These are phyloP conservation scores for Parapristionchus giblindavisi DNA, from an alignment of 2,888 invertebrate species.

Conservation along the genomic window DNA sequence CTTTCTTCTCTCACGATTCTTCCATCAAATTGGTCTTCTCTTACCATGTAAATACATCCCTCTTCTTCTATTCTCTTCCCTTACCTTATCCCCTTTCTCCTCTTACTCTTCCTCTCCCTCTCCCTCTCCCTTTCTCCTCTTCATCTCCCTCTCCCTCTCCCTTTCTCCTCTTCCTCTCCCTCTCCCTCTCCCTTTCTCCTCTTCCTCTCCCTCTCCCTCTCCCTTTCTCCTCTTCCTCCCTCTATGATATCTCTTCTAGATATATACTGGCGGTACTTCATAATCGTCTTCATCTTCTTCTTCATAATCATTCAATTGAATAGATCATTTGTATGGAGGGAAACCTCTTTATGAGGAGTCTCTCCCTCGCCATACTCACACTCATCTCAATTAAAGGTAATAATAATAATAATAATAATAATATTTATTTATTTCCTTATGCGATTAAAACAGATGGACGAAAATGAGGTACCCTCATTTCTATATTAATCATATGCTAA, in stretches of 20 bases:
- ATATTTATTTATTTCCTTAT: no score
- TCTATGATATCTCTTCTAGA: slow-evolving; percentile 4
- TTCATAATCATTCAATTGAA: slow-evolving; percentile 9
- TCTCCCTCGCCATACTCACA: no score
- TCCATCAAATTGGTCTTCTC: slow-evolving; percentile 8
- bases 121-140: no score
- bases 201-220: slow-evolving; percentile 30
- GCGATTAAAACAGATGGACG: no score
- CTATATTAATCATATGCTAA: no score
- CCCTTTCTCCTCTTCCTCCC: not conserved
- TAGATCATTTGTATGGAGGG: no score
- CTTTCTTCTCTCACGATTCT: not conserved
- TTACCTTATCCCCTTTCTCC: slow-evolving; percentile 12
- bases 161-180: slow-evolving; percentile 36
- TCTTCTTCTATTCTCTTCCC: not conserved
- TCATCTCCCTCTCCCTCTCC: slow-evolving; percentile 35
- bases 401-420: no score
- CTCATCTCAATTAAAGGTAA: no score
- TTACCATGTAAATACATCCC: not conserved
- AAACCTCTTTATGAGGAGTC: no score
- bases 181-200: slow-evolving; percentile 22
- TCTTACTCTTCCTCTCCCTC: slow-evolving; percentile 11
- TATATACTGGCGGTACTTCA: no score
- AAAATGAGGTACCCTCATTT: no score
- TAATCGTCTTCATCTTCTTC: slow-evolving; percentile 23